Evolutionary conservation across 2,888 invertebrate species (phyloP), one percentile per base, ranked within the genome.

Genomic region (Tachystola acroxantha): DNA sequence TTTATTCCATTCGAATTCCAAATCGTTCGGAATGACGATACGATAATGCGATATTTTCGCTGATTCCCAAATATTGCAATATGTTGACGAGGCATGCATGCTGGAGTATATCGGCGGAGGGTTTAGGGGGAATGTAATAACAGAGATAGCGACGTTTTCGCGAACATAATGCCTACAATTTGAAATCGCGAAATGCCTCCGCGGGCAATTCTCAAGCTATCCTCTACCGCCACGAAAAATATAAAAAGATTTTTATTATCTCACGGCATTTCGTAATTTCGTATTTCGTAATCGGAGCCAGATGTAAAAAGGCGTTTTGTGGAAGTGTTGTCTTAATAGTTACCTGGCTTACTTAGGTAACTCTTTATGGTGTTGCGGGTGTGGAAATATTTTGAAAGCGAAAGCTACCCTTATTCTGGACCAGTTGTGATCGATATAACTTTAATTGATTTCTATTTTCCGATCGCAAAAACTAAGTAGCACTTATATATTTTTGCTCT

Each of bases 111-210:
- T 62, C 64, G 68, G 67, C 10, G 19, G 65, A 56, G 56, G 31
- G 42, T 39, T 38, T 42, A 43, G 51, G 42, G 51, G 46, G 47
- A 57, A 49, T 43, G 48, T 53, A 43, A 47, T 48, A 49, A 42
- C 43, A 46, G 45, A 61, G 53, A 65, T 66, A 69, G 67, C 65
- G 48, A 48, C 56, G 52, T 57, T 48, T 40, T 46, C 39, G 40
- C 37, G 20, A 39, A 41, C 57, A 59, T 64, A 64, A 59, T 46
- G 36, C 36, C 35, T 33, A 36, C 36, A 75, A 74, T 76, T 76
- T 74, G 66, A 68, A 75, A 72, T 72, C 71, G 65, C 67, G 61
- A 64, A 70, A 76, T 66, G 59, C 59, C 58, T 57, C 55, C 51
- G 48, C 54, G 54, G 57, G 64, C 70, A 58, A 69, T 73, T 70